Evolutionary conservation across 1,140 invertebrate species (phyloP).

Genomic region (Pararge aegeria): DNA sequence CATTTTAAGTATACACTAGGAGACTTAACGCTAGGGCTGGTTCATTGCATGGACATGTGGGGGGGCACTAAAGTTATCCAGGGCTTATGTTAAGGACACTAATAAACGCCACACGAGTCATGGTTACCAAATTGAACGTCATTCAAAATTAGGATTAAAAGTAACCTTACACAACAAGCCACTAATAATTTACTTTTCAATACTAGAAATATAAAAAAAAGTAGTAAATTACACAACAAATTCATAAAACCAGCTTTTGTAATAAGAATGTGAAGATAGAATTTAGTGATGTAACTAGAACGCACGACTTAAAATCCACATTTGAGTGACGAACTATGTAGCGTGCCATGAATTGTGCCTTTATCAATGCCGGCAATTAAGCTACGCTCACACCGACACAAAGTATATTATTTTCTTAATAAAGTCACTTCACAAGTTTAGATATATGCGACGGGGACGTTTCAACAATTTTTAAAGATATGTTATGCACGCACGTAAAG

Average conservation of each 20-base stretch:
- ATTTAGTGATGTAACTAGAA: too few relatives aligned
- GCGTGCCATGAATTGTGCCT: not conserved
- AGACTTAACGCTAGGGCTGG: slow-evolving; percentile 21
- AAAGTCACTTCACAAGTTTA: not conserved
- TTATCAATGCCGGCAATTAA: not conserved
- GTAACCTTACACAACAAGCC: too few relatives aligned
- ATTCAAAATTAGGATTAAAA: too few relatives aligned
- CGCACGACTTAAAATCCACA: not conserved
- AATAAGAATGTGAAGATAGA: too few relatives aligned
- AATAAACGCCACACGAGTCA: not conserved
- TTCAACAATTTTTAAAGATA: not conserved
- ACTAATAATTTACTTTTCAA: too few relatives aligned
- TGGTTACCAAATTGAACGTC: too few relatives aligned
- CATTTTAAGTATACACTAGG: slow-evolving; percentile 29
- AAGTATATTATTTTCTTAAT: not conserved
- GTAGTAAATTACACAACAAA: too few relatives aligned
- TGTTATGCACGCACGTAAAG: not conserved
- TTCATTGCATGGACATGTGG: slow-evolving; percentile 13
- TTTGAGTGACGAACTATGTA: not conserved
- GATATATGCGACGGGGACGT: not conserved
- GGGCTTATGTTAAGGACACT: not conserved
- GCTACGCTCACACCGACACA: not conserved
- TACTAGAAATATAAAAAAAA: too few relatives aligned
- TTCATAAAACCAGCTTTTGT: too few relatives aligned
- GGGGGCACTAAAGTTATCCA: slow-evolving; percentile 6